Percentiles rank a stretch among this genome's conserved stretches.
Conservation (phyloP, 2,888 invertebrate species). For the Frankliniella fusca region DNA sequence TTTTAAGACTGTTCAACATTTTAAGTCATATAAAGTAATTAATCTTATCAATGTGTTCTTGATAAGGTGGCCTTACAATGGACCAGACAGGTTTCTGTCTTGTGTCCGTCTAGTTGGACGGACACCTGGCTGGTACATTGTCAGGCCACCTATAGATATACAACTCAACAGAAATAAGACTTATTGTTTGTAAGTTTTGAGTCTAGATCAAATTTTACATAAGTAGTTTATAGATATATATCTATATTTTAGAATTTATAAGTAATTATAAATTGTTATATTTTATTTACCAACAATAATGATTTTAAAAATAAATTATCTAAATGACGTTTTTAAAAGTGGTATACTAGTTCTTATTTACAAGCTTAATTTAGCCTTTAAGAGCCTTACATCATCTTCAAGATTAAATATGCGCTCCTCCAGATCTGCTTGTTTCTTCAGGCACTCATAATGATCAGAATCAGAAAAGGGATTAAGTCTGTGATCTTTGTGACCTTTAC, state of each 20-base stretch:
- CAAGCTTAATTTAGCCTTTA: background rate
- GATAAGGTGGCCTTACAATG: too few relatives aligned
- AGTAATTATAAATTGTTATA: background rate
- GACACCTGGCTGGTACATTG: too few relatives aligned
- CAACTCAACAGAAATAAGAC: background rate
- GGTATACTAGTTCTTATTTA: background rate
- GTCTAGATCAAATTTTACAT: background rate
- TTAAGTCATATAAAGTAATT: background rate
- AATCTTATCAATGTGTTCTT: background rate
- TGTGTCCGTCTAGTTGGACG: too few relatives aligned
- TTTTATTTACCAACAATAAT: background rate
- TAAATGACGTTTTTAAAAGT: background rate
- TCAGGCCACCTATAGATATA: too few relatives aligned
- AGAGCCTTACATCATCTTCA: background rate
- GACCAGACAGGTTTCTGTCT: too few relatives aligned
- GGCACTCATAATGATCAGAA: background rate
- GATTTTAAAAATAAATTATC: background rate
- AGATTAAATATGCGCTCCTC: background rate
- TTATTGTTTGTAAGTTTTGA: background rate
- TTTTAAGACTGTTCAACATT: background rate
- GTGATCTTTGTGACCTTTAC: too few relatives aligned
- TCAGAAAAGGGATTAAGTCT: too few relatives aligned
- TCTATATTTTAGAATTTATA: background rate
- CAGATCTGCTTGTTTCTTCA: background rate
- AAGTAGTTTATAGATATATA: background rate